Evolutionary conservation across 2,797 vertebrate genomes (phyloP).

Genomic region (Parotocinclus haroldoi): DNA sequence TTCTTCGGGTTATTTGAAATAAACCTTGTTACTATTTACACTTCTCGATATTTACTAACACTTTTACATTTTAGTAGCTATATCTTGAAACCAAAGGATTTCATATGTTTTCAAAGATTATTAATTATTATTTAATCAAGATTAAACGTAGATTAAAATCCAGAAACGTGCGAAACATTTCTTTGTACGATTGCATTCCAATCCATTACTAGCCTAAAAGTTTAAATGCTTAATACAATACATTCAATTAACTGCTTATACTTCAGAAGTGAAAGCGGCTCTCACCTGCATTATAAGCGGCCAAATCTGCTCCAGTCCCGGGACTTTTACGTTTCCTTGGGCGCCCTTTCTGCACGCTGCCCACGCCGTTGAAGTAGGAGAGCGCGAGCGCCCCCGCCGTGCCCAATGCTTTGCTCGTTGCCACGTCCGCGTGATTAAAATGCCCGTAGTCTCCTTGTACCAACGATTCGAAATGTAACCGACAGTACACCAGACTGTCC

Average conservation of each 20-base stretch:
- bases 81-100: too few relatives aligned
- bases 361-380: conserved; percentile 96
- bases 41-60: too few relatives aligned
- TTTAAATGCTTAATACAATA: too few relatives aligned
- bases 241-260: background rate
- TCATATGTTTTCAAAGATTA: too few relatives aligned
- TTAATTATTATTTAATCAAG: too few relatives aligned
- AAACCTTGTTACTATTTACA: too few relatives aligned
- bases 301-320: conserved; percentile 89
- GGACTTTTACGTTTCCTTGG: conserved; percentile 96
- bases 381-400: conserved; percentile 88
- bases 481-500: conserved; percentile 97
- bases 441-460: conserved; percentile 97
- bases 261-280: background rate
- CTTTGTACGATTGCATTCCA: too few relatives aligned
- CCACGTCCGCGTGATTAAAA: conserved; percentile 91
- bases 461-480: conserved; percentile 96
- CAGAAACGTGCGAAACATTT: too few relatives aligned
- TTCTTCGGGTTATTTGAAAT: too few relatives aligned
- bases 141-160: too few relatives aligned
- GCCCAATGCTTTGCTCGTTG: conserved; percentile 85
- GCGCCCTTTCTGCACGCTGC: conserved; percentile 94
- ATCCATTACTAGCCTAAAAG: too few relatives aligned
- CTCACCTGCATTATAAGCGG: conserved; percentile 96
- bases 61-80: too few relatives aligned